Evolutionary conservation across 2,797 vertebrate genomes (phyloP), one percentile per base, ranked within the genome.

Genomic region (Molothrus aeneus): DNA sequence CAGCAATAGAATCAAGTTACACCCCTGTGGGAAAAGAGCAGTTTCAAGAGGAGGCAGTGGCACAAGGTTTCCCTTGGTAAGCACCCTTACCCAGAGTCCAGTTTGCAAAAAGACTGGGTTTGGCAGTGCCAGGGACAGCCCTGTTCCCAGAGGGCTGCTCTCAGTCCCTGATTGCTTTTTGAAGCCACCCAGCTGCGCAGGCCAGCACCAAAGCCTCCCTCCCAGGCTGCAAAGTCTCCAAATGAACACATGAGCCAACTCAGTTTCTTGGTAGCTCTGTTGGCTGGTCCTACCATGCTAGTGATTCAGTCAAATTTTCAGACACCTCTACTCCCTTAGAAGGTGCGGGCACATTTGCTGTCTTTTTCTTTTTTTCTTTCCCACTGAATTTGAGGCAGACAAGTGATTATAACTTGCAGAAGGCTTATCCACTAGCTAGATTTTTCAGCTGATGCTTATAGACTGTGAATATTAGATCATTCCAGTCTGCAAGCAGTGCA

Each of bases 81-180:
- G 8, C 6, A 9, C 16, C n/a, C 31, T 47, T 57, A 38, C 10
- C 43, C 13, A 24, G 25, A 59, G 47, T 8, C 16, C 29, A 17
- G 54, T 38, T 48, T 51, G 29, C n/a, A 64, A n/a, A 38, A 34
- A 22, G 8, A 10, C 21, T 13, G 17, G 2, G 7, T 79, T 28
- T 32, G 43, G 9, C 2, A 5, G 29, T 42, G 36, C n/a, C 36
- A 59, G n/a, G 21, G 13, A 38, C 31, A 42, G 1, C 4, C 24
- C 0, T 0, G 4, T 34, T 47, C 31, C 45, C 59, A 7, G 6
- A 51, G 6, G 8, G 25, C 6, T 75, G 38, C 12, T 17, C 28
- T 54, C 34, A 57, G 56, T 1, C 43, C 7, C n/a, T 54, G 19
- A 8, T 3, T 5, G 15, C 72, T 77, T 77, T 17, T 9, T 2